Evolutionary conservation across 2,888 invertebrate genomes (phyloP).

Genomic region (Cosmia pyralina): DNA sequence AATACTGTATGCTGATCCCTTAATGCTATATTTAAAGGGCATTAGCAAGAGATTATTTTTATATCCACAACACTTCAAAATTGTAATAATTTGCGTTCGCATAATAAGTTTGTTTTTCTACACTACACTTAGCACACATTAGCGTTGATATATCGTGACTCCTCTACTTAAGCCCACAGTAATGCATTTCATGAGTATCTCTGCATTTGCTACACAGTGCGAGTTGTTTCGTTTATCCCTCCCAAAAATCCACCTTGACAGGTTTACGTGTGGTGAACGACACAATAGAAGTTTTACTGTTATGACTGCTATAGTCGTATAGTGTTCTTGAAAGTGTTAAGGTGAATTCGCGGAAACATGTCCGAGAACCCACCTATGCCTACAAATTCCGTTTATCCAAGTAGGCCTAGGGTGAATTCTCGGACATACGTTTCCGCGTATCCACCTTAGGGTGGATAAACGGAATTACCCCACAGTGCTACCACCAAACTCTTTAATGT

Average conservation of each 20-base stretch:
- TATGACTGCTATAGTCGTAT: no score
- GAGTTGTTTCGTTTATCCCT: no score
- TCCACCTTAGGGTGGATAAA: no score
- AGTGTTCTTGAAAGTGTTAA: no score
- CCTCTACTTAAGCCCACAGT: neutral
- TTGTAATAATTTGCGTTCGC: slow-evolving; percentile 36
- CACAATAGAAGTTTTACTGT: no score
- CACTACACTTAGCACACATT: slow-evolving; percentile 42
- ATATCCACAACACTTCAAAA: slow-evolving; percentile 11
- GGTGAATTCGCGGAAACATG: no score
- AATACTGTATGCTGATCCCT: slow-evolving; percentile 17
- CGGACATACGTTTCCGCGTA: no score
- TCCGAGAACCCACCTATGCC: no score
- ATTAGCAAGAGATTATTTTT: slow-evolving; percentile 25
- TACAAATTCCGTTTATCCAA: no score
- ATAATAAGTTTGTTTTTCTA: slow-evolving; percentile 30
- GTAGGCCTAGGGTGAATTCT: no score
- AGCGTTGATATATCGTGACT: neutral
- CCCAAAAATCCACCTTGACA: no score
- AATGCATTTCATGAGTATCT: slow-evolving; percentile 38
- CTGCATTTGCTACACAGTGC: slow-evolving; percentile 34
- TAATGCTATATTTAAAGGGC: slow-evolving; percentile 4
- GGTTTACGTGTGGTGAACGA: no score
- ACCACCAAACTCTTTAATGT: slow-evolving; percentile 55
- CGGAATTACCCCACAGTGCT: slow-evolving; percentile 17